These are phyloP conservation scores for Oscheius sp. DNA, from an alignment of 2,888 invertebrate genomes.

Conservation along the genomic window DNA sequence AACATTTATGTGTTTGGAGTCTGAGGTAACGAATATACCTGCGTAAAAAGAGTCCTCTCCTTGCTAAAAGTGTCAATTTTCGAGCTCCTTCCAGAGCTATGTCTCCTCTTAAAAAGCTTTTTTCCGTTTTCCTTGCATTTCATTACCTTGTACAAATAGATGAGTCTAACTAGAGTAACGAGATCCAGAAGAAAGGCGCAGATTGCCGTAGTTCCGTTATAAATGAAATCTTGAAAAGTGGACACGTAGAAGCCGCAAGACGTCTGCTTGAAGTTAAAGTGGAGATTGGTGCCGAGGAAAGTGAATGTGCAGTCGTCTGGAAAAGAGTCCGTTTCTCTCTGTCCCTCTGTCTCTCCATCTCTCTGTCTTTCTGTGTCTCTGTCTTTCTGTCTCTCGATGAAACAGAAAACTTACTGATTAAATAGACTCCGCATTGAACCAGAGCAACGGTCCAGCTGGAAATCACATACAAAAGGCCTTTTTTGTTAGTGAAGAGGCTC, in stretches of 20 bases:
- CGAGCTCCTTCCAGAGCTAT: not conserved
- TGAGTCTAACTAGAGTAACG: not conserved
- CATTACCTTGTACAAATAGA: not conserved
- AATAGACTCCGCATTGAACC: not conserved
- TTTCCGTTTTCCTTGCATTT: not conserved
- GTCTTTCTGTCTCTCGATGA: not conserved
- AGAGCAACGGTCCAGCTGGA: not conserved
- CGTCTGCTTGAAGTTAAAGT: not conserved
- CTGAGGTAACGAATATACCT: not conserved
- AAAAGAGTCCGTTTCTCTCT: not conserved
- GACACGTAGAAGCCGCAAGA: not conserved
- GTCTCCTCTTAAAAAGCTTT: not conserved
- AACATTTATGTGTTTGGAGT: not conserved
- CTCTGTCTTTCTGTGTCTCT: no score
- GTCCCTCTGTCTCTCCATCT: not conserved
- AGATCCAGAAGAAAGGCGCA: not conserved
- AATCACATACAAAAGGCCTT: not conserved
- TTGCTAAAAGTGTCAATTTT: not conserved
- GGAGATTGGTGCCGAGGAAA: not conserved
- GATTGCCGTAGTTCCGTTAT: not conserved
- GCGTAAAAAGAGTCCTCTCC: not conserved
- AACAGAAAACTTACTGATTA: constrained; percentile 3
- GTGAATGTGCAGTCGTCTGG: not conserved
- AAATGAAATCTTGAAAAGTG: not conserved
- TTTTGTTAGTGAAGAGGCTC: not conserved